Evolutionary conservation across 2,888 invertebrate genomes (phyloP).

Genomic region (Harpalus rufipes): DNA sequence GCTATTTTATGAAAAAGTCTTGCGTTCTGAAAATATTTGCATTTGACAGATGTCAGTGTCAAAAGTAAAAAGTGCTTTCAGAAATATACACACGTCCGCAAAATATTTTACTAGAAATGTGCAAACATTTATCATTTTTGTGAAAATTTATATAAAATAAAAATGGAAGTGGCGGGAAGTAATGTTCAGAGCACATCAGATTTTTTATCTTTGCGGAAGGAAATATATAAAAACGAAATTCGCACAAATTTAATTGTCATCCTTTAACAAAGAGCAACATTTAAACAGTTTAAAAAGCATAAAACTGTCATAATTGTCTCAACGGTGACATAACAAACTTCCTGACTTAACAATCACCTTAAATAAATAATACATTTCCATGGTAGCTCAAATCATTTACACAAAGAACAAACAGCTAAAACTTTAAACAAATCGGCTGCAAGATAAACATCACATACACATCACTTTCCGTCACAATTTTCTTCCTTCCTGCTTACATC

Average conservation of each 20-base stretch:
- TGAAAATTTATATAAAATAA: too few species aligned
- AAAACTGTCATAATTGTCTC: neutral
- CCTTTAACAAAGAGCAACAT: neutral
- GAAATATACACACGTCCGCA: too few species aligned
- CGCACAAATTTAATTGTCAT: neutral
- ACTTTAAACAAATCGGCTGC: slow-evolving; percentile 34
- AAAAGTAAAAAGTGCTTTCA: too few species aligned
- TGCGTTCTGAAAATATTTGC: too few species aligned
- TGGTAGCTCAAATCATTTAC: slow-evolving; percentile 31
- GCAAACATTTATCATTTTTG: too few species aligned
- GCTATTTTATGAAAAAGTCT: too few species aligned
- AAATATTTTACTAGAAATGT: too few species aligned
- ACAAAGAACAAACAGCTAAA: slow-evolving; percentile 21
- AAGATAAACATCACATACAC: slow-evolving; percentile 45
- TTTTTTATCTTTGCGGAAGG: neutral
- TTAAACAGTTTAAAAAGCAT: slow-evolving; percentile 12
- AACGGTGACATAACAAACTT: neutral
- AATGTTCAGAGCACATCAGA: too few species aligned
- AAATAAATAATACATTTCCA: neutral
- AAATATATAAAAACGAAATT: neutral
- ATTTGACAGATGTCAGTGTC: too few species aligned
- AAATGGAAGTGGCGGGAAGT: too few species aligned
- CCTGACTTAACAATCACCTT: neutral
- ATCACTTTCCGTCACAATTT: slow-evolving; percentile 25
- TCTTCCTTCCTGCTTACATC: slow-evolving; percentile 33